A percentile compares a stretch with the other conserved stretches of the same genome.
Conservation (phyloP, 2,113 vertebrate species). For the Elgaria multicarinata region DNA sequence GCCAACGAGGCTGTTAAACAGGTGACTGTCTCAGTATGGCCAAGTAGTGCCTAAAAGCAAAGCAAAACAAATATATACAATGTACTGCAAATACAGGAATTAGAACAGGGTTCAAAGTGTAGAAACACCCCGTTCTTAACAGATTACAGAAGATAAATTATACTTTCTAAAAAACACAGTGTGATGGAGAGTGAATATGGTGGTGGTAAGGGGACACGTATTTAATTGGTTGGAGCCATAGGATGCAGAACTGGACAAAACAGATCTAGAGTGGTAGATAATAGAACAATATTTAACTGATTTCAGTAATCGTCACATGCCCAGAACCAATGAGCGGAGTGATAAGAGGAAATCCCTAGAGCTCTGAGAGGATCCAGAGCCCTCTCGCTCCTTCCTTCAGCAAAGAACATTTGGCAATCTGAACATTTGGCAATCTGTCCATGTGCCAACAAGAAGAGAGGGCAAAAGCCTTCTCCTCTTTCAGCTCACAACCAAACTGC, state of each 20-base stretch:
- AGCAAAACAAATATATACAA: constrained; percentile 1
- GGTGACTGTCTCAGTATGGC: constrained; percentile 94
- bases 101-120: background rate
- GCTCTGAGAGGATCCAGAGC: background rate
- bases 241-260: too few species aligned
- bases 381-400: background rate
- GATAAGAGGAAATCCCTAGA: background rate
- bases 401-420: background rate
- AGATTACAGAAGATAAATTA: background rate
- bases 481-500: rapidly evolving
- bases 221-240: background rate
- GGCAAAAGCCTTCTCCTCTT: background rate
- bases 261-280: background rate
- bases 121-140: background rate
- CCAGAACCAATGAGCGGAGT: background rate
- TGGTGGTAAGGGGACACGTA: background rate
- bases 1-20: constrained; percentile 91
- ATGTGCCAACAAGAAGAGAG: background rate
- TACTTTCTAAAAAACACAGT: background rate
- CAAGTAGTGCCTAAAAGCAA: constrained; percentile 88
- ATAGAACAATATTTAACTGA: background rate
- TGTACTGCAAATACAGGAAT: background rate
- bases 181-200: background rate
- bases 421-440: background rate
- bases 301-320: background rate